These are phyloP conservation scores for Hexactinellida sp. DNA, from an alignment of 37 sponge, comb jelly and placozoan genomes.

Conservation along the genomic window DNA sequence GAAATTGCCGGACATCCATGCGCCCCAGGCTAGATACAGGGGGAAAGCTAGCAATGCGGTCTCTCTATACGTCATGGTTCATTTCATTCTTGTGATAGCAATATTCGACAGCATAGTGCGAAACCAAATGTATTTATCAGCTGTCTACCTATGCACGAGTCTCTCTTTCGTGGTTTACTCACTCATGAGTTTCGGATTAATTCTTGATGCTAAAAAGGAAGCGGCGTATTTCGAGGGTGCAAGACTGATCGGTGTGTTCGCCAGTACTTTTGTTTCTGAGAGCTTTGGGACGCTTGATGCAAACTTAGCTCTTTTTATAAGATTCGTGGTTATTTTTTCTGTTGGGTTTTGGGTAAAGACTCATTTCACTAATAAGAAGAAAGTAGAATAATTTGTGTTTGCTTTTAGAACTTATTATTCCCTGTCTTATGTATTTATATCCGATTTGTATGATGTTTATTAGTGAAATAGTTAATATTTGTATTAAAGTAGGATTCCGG, in stretches of 20 bases:
- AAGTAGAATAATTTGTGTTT: background rate
- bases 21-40: constrained; percentile 7
- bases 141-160: background rate
- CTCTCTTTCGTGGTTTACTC: constrained; percentile 29
- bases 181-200: constrained; percentile 56
- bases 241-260: background rate
- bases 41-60: constrained; percentile 1
- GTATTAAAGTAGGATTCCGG: too few relatives aligned
- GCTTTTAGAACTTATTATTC: too few relatives aligned
- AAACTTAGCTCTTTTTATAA: background rate
- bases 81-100: constrained; percentile 34
- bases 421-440: too few relatives aligned
- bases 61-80: constrained; percentile 35
- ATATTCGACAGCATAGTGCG: constrained; percentile 22
- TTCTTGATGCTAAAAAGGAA: constrained; percentile 31
- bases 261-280: background rate
- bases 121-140: background rate
- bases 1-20: constrained; percentile 28
- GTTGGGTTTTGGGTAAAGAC: background rate
- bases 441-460: too few relatives aligned
- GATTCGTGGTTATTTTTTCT: background rate
- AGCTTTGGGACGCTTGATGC: background rate
- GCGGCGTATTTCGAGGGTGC: background rate
- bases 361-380: background rate
- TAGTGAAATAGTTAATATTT: too few relatives aligned